Evolutionary conservation across 1,140 invertebrate genomes (phyloP).

Genomic region (Cecropterus lyciades): DNA sequence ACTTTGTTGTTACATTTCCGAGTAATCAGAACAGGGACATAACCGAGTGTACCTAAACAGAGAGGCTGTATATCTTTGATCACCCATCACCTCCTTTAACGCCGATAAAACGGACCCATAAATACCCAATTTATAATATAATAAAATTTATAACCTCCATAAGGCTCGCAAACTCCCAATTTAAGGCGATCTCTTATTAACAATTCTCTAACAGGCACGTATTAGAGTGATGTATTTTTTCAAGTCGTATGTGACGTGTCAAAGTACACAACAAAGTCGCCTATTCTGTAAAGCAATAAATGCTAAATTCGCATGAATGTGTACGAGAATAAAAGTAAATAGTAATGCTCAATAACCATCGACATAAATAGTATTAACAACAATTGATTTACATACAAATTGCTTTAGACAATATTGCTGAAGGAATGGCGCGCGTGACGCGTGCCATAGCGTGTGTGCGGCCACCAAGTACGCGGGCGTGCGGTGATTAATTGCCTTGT

Average conservation of each 20-base stretch:
- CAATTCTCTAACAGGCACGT: slow-evolving; percentile 70
- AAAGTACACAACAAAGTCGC: slow-evolving; percentile 35
- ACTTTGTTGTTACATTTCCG: not conserved
- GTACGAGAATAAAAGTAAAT: slow-evolving; percentile 62
- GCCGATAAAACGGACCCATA: slow-evolving; percentile 61
- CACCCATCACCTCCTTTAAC: slow-evolving; percentile 46
- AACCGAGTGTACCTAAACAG: not conserved
- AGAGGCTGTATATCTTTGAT: slow-evolving; percentile 21
- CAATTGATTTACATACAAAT: slow-evolving; percentile 84
- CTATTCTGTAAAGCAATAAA: slow-evolving; percentile 37
- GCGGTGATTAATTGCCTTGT: slow-evolving; percentile 34
- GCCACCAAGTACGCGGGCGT: slow-evolving; percentile 44
- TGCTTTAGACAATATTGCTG: slow-evolving; percentile 83
- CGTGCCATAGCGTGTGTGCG: slow-evolving; percentile 52
- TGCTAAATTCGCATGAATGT: slow-evolving; percentile 15
- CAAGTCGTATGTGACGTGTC: slow-evolving; percentile 33
- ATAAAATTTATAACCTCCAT: slow-evolving; percentile 72
- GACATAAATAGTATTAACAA: slow-evolving; percentile 83
- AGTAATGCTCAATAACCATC: slow-evolving; percentile 81
- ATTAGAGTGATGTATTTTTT: slow-evolving; percentile 60
- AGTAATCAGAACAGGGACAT: not conserved
- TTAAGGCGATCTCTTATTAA: slow-evolving; percentile 66
- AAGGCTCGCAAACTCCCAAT: slow-evolving; percentile 48
- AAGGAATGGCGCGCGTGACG: slow-evolving; percentile 78
- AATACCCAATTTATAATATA: slow-evolving; percentile 75